These are phyloP conservation scores for Periophthalmus magnuspinnatus DNA, from an alignment of 2,797 vertebrate genomes.

Conservation along the genomic window DNA sequence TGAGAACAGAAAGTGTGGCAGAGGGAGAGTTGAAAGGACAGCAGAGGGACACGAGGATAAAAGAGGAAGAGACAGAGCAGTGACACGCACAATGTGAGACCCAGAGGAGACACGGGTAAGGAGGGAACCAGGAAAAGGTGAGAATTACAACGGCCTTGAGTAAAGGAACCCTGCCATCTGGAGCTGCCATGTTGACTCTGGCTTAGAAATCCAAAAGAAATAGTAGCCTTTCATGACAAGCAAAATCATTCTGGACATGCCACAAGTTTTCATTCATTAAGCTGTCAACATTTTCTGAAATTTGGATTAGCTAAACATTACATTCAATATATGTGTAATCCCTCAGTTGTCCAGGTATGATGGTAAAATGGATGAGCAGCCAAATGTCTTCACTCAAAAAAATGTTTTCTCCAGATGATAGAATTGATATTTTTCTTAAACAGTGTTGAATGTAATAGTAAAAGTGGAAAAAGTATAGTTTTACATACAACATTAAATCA, in stretches of 20 bases:
- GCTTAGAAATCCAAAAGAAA: constrained; percentile 32
- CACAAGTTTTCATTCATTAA: background rate
- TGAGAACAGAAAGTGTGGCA: constrained; percentile 50
- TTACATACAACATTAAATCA: no score
- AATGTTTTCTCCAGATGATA: no score
- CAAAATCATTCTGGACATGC: no score
- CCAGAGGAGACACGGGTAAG: constrained; percentile 3
- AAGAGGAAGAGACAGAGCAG: constrained; percentile 39
- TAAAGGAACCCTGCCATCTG: constrained; percentile 38
- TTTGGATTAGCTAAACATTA: no score
- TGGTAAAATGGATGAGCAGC: no score
- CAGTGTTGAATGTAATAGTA: no score
- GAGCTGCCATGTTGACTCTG: constrained; percentile 26
- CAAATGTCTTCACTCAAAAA: no score
- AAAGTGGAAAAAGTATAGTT: background rate
- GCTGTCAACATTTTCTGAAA: no score
- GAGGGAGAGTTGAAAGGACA: constrained; percentile 52
- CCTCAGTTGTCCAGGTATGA: no score
- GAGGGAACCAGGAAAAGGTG: constrained; percentile 35
- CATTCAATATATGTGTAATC: no score
- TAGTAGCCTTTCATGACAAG: constrained; percentile 19
- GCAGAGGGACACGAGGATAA: constrained; percentile 44
- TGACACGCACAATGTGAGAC: constrained; percentile 40
- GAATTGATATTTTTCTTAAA: no score
- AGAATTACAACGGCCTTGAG: constrained; percentile 30